Percentiles rank a stretch among this genome's conserved stretches.
Conservation (phyloP, 2,113 vertebrate species). For the Takifugu flavidus region DNA sequence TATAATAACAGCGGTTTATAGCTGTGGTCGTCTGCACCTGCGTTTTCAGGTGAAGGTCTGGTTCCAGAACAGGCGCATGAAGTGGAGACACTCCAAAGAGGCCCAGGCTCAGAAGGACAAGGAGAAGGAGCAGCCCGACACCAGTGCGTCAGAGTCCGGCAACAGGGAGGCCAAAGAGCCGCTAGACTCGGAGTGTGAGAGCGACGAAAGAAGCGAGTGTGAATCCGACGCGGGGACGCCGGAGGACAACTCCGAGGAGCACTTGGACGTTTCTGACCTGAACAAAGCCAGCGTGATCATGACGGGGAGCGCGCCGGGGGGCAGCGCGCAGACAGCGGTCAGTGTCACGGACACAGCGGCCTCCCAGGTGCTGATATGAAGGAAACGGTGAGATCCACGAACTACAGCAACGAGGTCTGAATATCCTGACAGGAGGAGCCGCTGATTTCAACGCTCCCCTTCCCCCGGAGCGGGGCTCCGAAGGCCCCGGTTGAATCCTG, state of each 20-base stretch:
- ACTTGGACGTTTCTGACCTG: constrained; percentile 81
- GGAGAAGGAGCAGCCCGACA: constrained; percentile 83
- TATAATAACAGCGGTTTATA: not conserved
- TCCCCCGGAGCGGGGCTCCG: not conserved
- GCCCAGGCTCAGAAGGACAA: constrained; percentile 97
- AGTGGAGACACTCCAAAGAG: constrained; percentile 97
- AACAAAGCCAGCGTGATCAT: constrained; percentile 82
- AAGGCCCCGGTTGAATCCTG: constrained; percentile 24
- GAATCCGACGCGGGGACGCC: constrained; percentile 82
- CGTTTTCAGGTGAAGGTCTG: constrained; percentile 89
- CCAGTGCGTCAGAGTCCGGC: constrained; percentile 57
- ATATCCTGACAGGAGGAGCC: constrained; percentile 21
- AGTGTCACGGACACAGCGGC: constrained; percentile 55
- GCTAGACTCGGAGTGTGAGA: constrained; percentile 85
- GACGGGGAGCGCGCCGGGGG: constrained; percentile 59
- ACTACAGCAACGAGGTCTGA: constrained; percentile 2
- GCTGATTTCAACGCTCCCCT: constrained; percentile 8
- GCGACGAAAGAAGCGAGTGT: constrained; percentile 86
- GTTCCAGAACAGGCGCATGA: constrained; percentile 98
- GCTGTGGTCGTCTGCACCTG: not conserved
- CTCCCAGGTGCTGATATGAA: constrained; percentile 65
- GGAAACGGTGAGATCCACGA: not conserved
- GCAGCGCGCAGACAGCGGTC: constrained; percentile 39
- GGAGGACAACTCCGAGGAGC: constrained; percentile 75
- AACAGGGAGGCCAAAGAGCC: constrained; percentile 74